Evolutionary conservation across 2,113 vertebrate genomes (phyloP), one percentile per base, ranked within the genome.

Genomic region (Pristiophorus japonicus): DNA sequence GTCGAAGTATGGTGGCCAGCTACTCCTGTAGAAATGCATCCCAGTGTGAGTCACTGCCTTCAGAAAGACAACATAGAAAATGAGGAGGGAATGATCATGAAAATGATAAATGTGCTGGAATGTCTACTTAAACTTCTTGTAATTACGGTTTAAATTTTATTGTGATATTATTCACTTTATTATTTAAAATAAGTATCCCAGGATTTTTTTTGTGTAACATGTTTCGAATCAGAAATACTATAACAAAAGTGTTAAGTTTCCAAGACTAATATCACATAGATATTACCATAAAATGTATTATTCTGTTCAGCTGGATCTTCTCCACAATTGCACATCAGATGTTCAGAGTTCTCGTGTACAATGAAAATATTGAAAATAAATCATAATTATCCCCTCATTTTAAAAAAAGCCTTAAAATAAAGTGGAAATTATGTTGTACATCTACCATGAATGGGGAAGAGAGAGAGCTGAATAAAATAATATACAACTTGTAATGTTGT

Each of bases 341-440:
- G 42, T 87, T 45, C 45, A 20, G 24, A 45, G 45, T 87, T 87
- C 45, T 51, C 22, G 8, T 85, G 84, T 87, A 47, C 84, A 87
- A 51, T 87, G 84, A 87, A 51, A 87, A 30, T 88, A 55, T 88
- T 88, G 85, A 88, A 88, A 30, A 55, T 51, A 88, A 88, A 45
- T 47, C 24, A 30, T 34, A 88, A 59, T 55, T 59, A 87, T 22
- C 20, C 20, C 6, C 22, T 87, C 42, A 30, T 87, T 87, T 51
- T 87, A 7, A 51, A 87, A 87, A 20, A 87, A 87, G 22, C 45
- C 22, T 51, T 51, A 51, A 47, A 87, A 87, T 87, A 27, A 51
- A 87, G 11, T 51, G 22, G 84, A 27, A 27, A 47, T 87, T 51
- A 51, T 87, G 22, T 8, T 51, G 84, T 87, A 24, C 45, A 45